A percentile compares a stretch with the other conserved stretches of the same genome.
Conservation (phyloP, 2,113 vertebrate species). For the Scomber japonicus region DNA sequence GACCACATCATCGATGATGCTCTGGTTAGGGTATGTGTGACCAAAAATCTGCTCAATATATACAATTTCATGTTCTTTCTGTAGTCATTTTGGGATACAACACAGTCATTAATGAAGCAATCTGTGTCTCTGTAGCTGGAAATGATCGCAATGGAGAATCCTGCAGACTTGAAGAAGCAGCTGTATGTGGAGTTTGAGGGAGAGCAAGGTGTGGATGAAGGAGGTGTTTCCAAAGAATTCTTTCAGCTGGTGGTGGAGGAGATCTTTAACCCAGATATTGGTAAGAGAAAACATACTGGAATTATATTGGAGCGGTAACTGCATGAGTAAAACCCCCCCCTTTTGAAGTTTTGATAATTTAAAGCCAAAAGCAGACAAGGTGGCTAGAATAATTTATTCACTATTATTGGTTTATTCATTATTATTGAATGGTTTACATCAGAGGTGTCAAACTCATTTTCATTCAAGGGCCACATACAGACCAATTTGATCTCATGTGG, state of each 20-base stretch:
- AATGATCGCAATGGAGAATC: slow-evolving; percentile 99
- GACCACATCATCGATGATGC: slow-evolving; percentile 99
- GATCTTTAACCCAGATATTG: slow-evolving; percentile 99
- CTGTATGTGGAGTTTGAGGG: slow-evolving; percentile 99
- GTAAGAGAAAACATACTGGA: slow-evolving; percentile 79
- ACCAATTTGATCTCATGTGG: no score
- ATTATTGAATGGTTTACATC: no score
- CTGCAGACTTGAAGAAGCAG: slow-evolving; percentile 98
- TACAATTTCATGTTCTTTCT: accelerated
- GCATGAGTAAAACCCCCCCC: no score
- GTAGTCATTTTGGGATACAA: no score
- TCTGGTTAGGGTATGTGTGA: slow-evolving; percentile 92
- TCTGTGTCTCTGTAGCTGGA: slow-evolving; percentile 82
- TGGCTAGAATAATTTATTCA: no score
- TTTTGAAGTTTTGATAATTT: no score
- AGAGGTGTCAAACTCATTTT: no score
- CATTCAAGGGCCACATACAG: no score
- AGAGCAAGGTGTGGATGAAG: slow-evolving; percentile 99
- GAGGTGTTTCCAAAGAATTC: slow-evolving; percentile 99
- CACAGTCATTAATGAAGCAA: no score
- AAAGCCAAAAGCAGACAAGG: no score
- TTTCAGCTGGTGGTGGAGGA: slow-evolving; percentile 99
- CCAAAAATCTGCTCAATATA: not conserved
- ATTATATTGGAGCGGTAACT: not conserved
- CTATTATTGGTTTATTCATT: no score